Base-by-base conservation (phyloP, 2,888 invertebrate species). In the Drosophila atroscutellata region DNA sequence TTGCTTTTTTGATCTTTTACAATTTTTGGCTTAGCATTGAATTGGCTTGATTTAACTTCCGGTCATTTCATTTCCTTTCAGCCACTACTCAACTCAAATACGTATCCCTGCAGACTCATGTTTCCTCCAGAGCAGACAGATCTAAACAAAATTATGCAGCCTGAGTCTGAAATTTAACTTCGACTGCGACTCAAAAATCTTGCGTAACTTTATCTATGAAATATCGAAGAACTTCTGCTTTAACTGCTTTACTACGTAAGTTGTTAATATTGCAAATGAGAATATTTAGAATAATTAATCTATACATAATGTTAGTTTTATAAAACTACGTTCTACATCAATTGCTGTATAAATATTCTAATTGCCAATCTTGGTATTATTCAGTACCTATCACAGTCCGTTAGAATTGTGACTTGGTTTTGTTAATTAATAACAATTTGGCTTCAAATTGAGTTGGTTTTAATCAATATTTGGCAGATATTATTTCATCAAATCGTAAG, bases 61-160 rank as follows among this genome's bases (percentile, higher is more conserved):
- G 90, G 90, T 81, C 86, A 87, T 90, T 87, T 88, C 89, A 87
- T 87, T 87, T 90, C 88, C 89, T 77, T 63, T 75, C 13, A n/a
- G 55, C 62, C 68, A 64, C 70, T 66, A 32, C 34, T 42, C 56
- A 73, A 59, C 57, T 47, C 47, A 45, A 45, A 62, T 13, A 20
- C 32, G 26, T 32, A 32, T 30, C 26, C 20, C 20, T 24, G 13
- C 18, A 52, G 34, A 56, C 39, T 11, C 20, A 5, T 20, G 7
- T n/a, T 2, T 24, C 5, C 6, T 24, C 3, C 24, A 24, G 8
- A 15, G 1, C 9, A 45, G 24, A 28, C 20, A 54, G 26, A 24
- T 37, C 20, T 20, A n/a, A 37, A n/a, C 26, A 32, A 34, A 52
- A 54, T 49, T 59, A 54, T 67, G 37, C 36, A 49, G 45, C 15